phyloP scores from a whole-genome alignment of 2,797 vertebrate genomes.

The Typhlichthys subterraneus region DNA sequence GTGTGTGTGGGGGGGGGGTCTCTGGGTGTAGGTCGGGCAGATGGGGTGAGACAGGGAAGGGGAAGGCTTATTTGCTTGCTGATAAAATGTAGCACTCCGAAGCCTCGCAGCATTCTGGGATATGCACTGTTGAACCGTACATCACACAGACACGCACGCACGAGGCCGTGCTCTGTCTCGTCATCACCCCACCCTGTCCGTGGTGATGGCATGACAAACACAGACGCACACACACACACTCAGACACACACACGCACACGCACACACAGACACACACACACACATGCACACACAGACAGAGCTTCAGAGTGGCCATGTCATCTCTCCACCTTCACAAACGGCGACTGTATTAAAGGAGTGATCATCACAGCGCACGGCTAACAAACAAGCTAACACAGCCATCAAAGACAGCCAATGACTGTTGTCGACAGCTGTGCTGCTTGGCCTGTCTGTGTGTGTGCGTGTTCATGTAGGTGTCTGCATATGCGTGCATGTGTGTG shows the following conservation, averaged over 20 bases:
- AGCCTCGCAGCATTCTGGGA: no score
- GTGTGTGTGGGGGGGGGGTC: no score
- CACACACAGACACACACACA: neutral
- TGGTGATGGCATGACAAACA: conserved; percentile 29
- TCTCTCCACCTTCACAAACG: conserved; percentile 41
- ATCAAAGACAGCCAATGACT: conserved; percentile 31
- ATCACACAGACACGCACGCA: no score
- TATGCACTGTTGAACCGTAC: no score
- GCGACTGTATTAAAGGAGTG: conserved; percentile 50
- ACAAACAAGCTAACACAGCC: conserved; percentile 30
- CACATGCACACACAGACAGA: conserved; percentile 3
- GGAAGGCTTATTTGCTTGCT: no score
- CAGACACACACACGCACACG: conserved; percentile 8
- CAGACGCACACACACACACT: conserved; percentile 16
- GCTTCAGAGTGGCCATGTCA: conserved; percentile 23
- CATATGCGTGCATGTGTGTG: conserved; percentile 1
- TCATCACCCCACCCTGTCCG: conserved; percentile 38
- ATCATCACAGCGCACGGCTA: conserved; percentile 42
- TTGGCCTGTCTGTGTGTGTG: conserved; percentile 8
- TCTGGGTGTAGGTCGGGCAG: no score
- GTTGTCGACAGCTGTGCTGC: conserved; percentile 10
- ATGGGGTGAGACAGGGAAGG: no score
- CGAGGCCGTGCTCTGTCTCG: conserved; percentile 46
- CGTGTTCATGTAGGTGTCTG: conserved; percentile 10
- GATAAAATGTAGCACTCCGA: no score